Evolutionary conservation across 2,797 vertebrate species (phyloP).

Genomic region (Channa striata): DNA sequence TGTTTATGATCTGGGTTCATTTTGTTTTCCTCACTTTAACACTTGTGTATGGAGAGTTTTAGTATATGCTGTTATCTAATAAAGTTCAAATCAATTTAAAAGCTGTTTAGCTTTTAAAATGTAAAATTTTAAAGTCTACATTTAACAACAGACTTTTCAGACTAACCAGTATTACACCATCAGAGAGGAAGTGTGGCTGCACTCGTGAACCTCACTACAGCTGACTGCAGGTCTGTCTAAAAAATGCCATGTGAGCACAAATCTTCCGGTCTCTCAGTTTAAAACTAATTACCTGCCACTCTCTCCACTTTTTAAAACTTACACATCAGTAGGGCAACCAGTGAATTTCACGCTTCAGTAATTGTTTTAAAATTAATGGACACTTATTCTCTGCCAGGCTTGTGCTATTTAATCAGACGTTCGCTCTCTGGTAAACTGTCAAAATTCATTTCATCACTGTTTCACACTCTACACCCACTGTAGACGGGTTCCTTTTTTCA

Average conservation of each 20-base stretch:
- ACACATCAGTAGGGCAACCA: conserved; percentile 1
- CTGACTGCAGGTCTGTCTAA: not conserved
- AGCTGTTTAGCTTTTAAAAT: too few relatives aligned
- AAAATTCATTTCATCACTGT: conserved; percentile 19
- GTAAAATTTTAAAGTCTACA: too few relatives aligned
- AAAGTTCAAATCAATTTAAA: too few relatives aligned
- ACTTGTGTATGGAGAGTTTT: too few relatives aligned
- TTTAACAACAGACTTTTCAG: too few relatives aligned
- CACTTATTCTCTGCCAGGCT: conserved; percentile 24
- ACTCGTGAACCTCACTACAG: not conserved
- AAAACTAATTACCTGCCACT: conserved; percentile 20
- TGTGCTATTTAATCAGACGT: conserved; percentile 39
- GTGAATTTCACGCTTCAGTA: conserved; percentile 44
- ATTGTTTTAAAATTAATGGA: conserved; percentile 43
- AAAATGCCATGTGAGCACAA: not conserved
- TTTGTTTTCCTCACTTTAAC: too few relatives aligned
- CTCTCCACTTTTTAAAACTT: conserved; percentile 2
- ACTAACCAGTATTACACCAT: too few relatives aligned
- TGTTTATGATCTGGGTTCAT: too few relatives aligned
- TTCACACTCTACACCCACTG: not conserved
- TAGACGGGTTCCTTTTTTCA: conserved; percentile 18
- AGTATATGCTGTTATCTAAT: not conserved
- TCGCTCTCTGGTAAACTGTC: conserved; percentile 22
- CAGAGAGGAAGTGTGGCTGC: conserved; percentile 13
- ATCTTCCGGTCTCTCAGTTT: conserved; percentile 11